phyloP scores from a whole-genome alignment of 2,888 invertebrate species.

The Philhelius pedissequus region DNA sequence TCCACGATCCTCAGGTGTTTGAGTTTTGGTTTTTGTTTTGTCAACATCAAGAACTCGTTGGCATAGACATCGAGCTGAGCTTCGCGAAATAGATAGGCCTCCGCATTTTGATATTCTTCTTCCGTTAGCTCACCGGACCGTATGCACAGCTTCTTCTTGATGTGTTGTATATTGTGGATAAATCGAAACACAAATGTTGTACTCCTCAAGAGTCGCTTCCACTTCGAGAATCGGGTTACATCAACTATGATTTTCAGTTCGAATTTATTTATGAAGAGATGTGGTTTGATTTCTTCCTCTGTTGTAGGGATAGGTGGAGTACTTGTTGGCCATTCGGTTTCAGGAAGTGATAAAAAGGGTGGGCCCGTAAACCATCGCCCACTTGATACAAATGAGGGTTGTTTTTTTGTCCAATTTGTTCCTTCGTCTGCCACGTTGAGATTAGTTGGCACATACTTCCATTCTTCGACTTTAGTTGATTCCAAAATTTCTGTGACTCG shows the following conservation, averaged over 20 bases:
- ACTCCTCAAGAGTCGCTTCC: no score
- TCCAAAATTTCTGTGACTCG: no score
- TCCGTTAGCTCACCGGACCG: no score
- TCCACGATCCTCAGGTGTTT: neutral
- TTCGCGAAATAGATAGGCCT: no score
- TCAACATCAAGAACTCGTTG: neutral
- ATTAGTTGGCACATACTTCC: no score
- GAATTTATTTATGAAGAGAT: neutral
- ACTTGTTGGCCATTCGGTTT: neutral
- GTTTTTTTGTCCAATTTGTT: no score
- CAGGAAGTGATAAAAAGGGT: slow-evolving; percentile 21
- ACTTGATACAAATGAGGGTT: neutral
- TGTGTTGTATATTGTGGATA: neutral
- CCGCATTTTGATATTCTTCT: no score
- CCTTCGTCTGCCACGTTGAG: no score
- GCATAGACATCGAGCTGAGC: neutral
- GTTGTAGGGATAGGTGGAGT: neutral
- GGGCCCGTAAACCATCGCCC: slow-evolving; percentile 33
- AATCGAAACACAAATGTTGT: no score
- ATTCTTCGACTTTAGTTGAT: no score
- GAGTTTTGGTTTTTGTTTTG: neutral
- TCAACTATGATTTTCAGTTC: neutral
- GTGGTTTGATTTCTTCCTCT: neutral
- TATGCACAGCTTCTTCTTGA: neutral
- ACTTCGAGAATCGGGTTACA: no score